Evolutionary conservation across 2,888 invertebrate genomes (phyloP), one percentile per base, ranked within the genome.

Genomic region (Pinctada fucata): DNA sequence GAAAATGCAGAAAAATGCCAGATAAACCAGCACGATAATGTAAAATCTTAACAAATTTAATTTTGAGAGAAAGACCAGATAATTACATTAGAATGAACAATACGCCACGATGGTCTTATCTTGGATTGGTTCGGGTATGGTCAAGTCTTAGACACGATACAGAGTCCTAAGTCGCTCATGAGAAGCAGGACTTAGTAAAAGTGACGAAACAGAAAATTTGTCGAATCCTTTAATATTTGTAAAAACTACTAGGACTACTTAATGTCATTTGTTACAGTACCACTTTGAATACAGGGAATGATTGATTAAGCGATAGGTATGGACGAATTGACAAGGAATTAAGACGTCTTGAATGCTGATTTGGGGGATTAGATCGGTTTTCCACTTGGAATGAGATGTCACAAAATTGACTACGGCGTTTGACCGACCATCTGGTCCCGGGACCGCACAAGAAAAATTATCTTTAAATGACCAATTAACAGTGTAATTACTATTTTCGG

Each of bases 301-400:
- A 79, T 79, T 79, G 76, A 79, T 79, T 74, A 69, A 51, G 58
- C 68, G 79, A 79, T 79, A 76, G 70, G 76, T 79, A 76, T 58
- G 64, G 49, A 58, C 31, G 65, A 65, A 70, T 66, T 73, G 76
- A 47, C 68, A 65, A 58, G 69, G 76, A 48, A 79, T 74, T 79
- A 76, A 76, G 76, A 65, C 72, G 68, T 67, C 76, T 76, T 76
- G 76, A 76, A 79, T 79, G 76, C 72, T 77, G 76, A 76, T 74
- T 69, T 67, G 66, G 68, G 65, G 74, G 76, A 76, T 79, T 68
- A 74, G 70, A 49, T 16, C 67, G 79, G 76, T 79, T 79, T 79
- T 77, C 76, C 70, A 71, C 76, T 4, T 74, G 70, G 73, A 65
- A 74, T 70, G 50, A 76, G 68, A 71, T 72, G 76, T 71, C 76